These are phyloP conservation scores for Sinohyriopsis cumingii DNA, from an alignment of 2,888 invertebrate genomes.

Conservation along the genomic window DNA sequence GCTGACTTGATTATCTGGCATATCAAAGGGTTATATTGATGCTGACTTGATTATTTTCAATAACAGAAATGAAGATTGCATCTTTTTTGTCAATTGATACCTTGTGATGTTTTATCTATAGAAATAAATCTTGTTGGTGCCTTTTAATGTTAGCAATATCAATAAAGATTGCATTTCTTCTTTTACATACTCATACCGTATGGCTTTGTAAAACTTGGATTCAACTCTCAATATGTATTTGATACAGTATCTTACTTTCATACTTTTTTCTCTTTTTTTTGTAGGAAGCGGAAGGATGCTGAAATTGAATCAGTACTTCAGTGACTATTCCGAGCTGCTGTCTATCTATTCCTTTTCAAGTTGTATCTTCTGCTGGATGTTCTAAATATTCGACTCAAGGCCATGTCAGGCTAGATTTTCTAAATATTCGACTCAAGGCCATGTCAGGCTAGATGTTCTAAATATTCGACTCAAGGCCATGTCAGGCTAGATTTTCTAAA, in stretches of 20 bases:
- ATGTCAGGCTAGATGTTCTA: too few species aligned
- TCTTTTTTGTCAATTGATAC: neutral
- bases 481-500: too few species aligned
- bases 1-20: too few species aligned
- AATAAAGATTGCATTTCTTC: neutral
- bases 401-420: too few species aligned
- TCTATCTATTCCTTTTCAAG: conserved; percentile 41
- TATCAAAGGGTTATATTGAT: too few species aligned
- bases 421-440: too few species aligned
- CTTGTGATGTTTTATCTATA: too few species aligned
- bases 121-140: neutral
- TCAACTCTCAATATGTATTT: neutral
- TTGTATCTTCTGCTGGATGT: conserved; percentile 13
- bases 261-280: conserved; percentile 12
- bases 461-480: too few species aligned
- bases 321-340: conserved; percentile 48
- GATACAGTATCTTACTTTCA: neutral
- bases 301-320: conserved; percentile 54
- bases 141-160: neutral
- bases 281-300: conserved; percentile 52
- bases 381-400: too few species aligned
- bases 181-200: neutral
- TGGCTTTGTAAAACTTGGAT: neutral
- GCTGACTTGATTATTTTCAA: too few species aligned
- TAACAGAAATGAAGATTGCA: neutral